Base-by-base conservation (phyloP, 2,888 invertebrate genomes). In the Micropterix aruncella region DNA sequence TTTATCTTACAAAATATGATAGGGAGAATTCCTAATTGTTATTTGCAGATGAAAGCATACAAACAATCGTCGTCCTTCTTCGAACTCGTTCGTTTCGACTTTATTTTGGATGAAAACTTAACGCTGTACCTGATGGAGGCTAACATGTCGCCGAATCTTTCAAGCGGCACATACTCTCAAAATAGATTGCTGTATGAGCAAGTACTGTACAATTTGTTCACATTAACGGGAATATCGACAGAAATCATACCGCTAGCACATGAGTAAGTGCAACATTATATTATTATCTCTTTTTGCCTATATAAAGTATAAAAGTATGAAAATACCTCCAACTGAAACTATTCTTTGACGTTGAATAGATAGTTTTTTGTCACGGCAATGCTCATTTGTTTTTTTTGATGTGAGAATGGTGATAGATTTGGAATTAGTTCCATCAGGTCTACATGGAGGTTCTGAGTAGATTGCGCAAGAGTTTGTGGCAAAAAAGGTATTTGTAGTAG, bases 101-200 rank as follows among this genome's bases (percentile, higher is more conserved):
- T 97, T 58, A 83, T 93, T 0, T 68, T 96, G 2, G 93, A 96
- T 59, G 85, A 90, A 51, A 69, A 91, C 44, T 60, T 96, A 1
- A 84, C 83, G 41, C 87, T 95, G 0, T 86, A 79, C 56, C 69
- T 94, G 3, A 82, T 97, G 77, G 97, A 97, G 69, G 95, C 92
- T 1, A 97, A 97, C 58, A 96, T 97, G 97, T 94, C 94, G 12
- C 97, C 97, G 0, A 97, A 97, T 70, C 72, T 97, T 46, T 92
- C 92, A 1, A 92, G 95, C 0, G 84, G 84, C 0, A 94, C 96
- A 63, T 96, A 83, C 60, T 80, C 84, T n/a, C 85, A 80, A 0
- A 97, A 97, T 62, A 75, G 78, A 49, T 61, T 90, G 18, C 64
- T 97, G 1, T 97, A 96, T 56, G 91, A 95, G 56, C 94, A 96